Evolutionary conservation across 2,888 invertebrate genomes (phyloP).

Genomic region (Ischnus inquisitorius): DNA sequence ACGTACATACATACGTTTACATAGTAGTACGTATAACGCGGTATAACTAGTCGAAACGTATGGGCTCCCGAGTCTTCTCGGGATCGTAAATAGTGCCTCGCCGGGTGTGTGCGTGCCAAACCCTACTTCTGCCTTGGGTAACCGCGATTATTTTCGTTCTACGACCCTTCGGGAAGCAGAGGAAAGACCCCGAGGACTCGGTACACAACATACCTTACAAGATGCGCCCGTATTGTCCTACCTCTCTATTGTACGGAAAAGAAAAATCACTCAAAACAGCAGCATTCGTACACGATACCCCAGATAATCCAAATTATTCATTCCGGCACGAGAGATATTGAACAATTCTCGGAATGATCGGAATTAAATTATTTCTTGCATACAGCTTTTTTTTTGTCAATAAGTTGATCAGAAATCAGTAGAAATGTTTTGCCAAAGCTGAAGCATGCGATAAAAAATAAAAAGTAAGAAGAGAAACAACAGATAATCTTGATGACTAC

Average conservation of each 20-base stretch:
- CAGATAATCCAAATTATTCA: background rate
- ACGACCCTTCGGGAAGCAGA: conserved; percentile 28
- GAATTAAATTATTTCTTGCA: background rate
- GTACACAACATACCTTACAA: conserved; percentile 43
- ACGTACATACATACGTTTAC: conserved; percentile 38
- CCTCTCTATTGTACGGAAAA: conserved; percentile 4
- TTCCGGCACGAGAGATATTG: background rate
- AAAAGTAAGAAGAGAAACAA: background rate
- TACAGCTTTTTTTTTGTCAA: background rate
- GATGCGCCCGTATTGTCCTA: conserved; percentile 37
- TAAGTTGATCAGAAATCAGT: background rate
- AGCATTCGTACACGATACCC: background rate
- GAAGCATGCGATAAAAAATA: background rate
- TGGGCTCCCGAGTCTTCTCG: conserved; percentile 48
- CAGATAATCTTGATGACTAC: background rate
- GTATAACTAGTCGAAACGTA: conserved; percentile 47
- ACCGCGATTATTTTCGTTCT: conserved; percentile 62
- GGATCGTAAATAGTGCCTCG: conserved; percentile 59
- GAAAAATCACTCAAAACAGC: background rate
- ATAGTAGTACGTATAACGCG: conserved; percentile 23
- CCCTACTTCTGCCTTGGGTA: conserved; percentile 59
- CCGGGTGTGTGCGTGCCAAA: conserved; percentile 62
- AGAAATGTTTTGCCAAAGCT: background rate
- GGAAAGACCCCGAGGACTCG: conserved; percentile 31
- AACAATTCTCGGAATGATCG: background rate